Conservation (phyloP, 2,888 invertebrate genomes). For the Temnothorax unifasciatus region DNA sequence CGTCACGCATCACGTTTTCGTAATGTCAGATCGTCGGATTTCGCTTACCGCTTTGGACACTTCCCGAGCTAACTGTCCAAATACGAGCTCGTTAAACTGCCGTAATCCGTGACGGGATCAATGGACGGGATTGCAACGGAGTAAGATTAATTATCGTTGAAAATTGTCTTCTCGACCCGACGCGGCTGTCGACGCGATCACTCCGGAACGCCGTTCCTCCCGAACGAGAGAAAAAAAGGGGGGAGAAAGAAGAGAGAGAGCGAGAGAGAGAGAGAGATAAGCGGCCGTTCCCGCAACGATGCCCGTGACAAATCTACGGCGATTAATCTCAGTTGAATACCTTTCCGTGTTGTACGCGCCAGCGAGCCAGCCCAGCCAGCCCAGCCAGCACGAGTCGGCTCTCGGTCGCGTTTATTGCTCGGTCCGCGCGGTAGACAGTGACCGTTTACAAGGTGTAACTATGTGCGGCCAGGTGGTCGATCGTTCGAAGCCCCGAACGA, state of each 20-base stretch:
- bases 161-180: constrained; percentile 54
- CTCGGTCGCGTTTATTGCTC: constrained; percentile 71
- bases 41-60: neutral
- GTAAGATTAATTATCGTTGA: constrained; percentile 56
- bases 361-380: constrained; percentile 2
- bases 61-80: constrained; percentile 38
- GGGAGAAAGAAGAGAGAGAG: too few species aligned
- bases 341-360: constrained; percentile 48
- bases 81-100: constrained; percentile 47
- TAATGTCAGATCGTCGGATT: neutral
- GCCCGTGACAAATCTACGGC: constrained; percentile 81
- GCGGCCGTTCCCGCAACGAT: constrained; percentile 70
- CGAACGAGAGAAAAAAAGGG: neutral
- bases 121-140: constrained; percentile 47
- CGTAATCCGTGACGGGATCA: constrained; percentile 47
- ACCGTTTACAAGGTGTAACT: constrained; percentile 76
- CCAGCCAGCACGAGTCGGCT: constrained; percentile 34
- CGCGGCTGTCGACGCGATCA: constrained; percentile 54
- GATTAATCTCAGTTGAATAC: constrained; percentile 78
- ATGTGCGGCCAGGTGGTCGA: constrained; percentile 80
- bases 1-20: too few species aligned
- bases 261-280: constrained; percentile 43
- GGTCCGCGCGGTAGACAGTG: constrained; percentile 70
- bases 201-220: constrained; percentile 23
- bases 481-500: constrained; percentile 68